phyloP scores from a whole-genome alignment of 2,113 vertebrate species.

The Glareola pratincola region DNA sequence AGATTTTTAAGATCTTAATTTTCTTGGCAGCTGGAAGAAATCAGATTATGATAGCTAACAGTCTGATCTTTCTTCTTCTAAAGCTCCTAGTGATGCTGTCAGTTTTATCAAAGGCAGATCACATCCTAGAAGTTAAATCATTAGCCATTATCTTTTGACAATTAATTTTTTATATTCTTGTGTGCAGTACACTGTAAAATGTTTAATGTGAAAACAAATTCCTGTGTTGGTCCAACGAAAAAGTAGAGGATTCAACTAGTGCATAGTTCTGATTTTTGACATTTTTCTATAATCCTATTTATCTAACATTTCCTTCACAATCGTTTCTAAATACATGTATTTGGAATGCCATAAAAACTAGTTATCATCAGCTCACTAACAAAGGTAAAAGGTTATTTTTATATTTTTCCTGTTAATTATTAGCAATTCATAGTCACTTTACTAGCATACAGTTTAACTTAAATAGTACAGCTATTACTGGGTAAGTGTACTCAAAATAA shows the following conservation, averaged over 20 bases:
- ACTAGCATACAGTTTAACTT: slow-evolving; percentile 38
- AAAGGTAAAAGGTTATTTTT: slow-evolving; percentile 62
- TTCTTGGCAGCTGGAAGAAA: background rate
- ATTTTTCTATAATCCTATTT: slow-evolving; percentile 34
- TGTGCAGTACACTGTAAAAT: background rate
- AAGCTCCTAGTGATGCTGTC: background rate
- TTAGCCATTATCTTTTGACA: background rate
- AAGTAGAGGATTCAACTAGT: background rate
- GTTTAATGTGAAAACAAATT: slow-evolving; percentile 8
- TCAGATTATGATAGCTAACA: background rate
- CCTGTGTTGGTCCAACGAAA: background rate
- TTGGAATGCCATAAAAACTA: slow-evolving; percentile 40
- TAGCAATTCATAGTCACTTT: slow-evolving; percentile 40
- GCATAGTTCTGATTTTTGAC: slow-evolving; percentile 22
- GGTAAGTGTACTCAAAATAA: slow-evolving; percentile 57
- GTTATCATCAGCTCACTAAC: slow-evolving; percentile 39
- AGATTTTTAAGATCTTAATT: background rate
- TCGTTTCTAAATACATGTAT: slow-evolving; percentile 37
- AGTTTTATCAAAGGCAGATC: background rate
- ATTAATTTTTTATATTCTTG: background rate
- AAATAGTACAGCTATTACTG: slow-evolving; percentile 44
- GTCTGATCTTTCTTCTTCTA: background rate
- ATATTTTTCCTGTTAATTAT: slow-evolving; percentile 47
- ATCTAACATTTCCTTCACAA: slow-evolving; percentile 5
- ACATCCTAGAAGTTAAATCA: background rate